Base-by-base conservation (phyloP, 2,888 invertebrate genomes). In the Caenorhabditis imperialis region DNA sequence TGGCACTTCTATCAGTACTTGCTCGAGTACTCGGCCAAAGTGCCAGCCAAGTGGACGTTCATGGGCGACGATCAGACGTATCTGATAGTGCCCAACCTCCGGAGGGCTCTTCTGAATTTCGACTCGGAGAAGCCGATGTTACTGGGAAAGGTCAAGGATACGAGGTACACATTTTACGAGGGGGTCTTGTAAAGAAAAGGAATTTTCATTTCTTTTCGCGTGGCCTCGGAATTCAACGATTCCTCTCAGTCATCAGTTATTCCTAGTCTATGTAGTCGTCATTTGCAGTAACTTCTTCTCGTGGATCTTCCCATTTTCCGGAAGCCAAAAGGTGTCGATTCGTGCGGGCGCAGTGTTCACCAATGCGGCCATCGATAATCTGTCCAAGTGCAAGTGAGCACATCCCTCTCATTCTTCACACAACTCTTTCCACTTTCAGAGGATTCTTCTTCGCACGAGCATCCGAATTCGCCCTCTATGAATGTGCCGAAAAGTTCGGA, bases 51-150 rank as follows among this genome's bases (percentile, higher is more conserved):
- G 47, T 75, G 75, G 75, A 70, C 75, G 6, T 75, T 67, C 33
- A 30, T 75, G n/a, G 75, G 75, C 5, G 70, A 75, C 35, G 75
- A 75, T 53, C 75, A 75, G 40, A 70, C 70, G 1, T 75, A 75
- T 60, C 45, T 75, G 22, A 48, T 75, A 5, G 75, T 65, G 22
- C 55, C 62, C 18, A 70, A 75, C 47, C 47, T 75, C 22, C 42
- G 23, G 27, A 30, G 37, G 14, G 38, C 45, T 0, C 47, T 75
- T 12, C 25, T n/a, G 0, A 44, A 20, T 18, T 70, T 70, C 22
- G 51, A 70, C 55, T 30, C 70, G 7, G 35, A 53, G 27, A 42
- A 58, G 23, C 44, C 55, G 12, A 35, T 60, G 12, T 18, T 75
- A 3, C 22, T 75, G 7, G 75, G 75, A 27, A 69, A 63, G 44